Conservation (phyloP, 2,888 invertebrate species). For the Margaritifera margaritifera region DNA sequence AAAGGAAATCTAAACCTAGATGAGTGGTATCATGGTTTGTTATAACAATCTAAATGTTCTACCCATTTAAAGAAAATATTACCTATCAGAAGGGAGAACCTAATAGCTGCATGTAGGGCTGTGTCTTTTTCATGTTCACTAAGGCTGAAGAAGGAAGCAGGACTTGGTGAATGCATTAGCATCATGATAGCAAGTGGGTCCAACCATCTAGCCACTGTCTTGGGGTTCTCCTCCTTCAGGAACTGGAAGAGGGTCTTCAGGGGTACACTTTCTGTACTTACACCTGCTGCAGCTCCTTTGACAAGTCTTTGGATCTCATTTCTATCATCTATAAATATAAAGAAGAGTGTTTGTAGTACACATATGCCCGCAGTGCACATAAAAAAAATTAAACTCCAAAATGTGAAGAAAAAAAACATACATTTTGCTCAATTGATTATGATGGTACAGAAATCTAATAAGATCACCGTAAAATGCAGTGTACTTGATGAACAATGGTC, state of each 20-base stretch:
- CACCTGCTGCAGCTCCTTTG: constrained; percentile 22
- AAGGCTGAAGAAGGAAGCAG: constrained; percentile 20
- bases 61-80: neutral
- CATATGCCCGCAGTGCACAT: too few relatives aligned
- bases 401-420: too few relatives aligned
- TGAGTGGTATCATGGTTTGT: too few relatives aligned
- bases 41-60: too few relatives aligned
- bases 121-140: constrained; percentile 32
- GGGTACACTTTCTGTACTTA: constrained; percentile 13
- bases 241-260: constrained; percentile 28
- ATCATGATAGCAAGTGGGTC: constrained; percentile 37
- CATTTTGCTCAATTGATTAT: too few relatives aligned
- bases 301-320: neutral
- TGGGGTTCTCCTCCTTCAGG: constrained; percentile 8
- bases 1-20: too few relatives aligned
- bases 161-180: constrained; percentile 28
- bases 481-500: too few relatives aligned
- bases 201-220: constrained; percentile 20
- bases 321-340: too few relatives aligned
- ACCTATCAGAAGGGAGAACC: constrained; percentile 49
- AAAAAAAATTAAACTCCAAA: too few relatives aligned
- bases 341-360: too few relatives aligned
- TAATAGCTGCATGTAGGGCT: constrained; percentile 42
- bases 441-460: too few relatives aligned
- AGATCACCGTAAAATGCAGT: too few relatives aligned